phyloP scores from a whole-genome alignment of 2,888 invertebrate genomes.

The Noctua janthina region DNA sequence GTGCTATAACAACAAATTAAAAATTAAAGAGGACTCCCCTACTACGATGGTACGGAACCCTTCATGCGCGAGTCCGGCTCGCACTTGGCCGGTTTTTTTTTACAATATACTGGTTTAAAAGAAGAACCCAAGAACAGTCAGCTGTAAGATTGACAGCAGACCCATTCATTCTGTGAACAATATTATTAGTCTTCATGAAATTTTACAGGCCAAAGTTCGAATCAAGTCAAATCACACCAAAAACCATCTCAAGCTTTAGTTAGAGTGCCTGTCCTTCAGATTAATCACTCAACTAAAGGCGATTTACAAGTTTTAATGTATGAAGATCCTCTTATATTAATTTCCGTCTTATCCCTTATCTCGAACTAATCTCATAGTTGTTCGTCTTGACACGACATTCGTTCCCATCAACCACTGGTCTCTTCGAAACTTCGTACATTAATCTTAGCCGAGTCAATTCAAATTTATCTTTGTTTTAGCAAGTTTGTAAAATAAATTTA shows the following conservation, averaged over 20 bases:
- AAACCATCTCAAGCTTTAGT: slow-evolving; percentile 18
- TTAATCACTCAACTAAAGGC: slow-evolving; percentile 37
- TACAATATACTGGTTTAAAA: no score
- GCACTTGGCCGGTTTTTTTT: no score
- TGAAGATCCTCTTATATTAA: slow-evolving; percentile 57
- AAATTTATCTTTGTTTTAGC: slow-evolving; percentile 83
- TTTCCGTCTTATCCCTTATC: slow-evolving; percentile 53
- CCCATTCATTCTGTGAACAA: not conserved
- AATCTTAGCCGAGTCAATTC: slow-evolving; percentile 80
- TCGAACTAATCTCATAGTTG: slow-evolving; percentile 58
- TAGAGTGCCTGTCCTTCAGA: slow-evolving; percentile 8
- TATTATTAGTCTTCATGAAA: not conserved
- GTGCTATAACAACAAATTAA: no score
- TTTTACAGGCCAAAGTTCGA: not conserved
- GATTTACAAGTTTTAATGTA: slow-evolving; percentile 53
- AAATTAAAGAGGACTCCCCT: no score
- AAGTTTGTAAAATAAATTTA: slow-evolving; percentile 80
- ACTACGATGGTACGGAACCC: no score
- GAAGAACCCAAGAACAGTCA: not conserved
- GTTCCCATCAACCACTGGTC: slow-evolving; percentile 64
- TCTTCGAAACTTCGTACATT: slow-evolving; percentile 76
- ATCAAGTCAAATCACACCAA: slow-evolving; percentile 18
- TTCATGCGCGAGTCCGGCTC: no score
- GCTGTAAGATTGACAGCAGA: not conserved
- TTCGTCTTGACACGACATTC: slow-evolving; percentile 62